Evolutionary conservation across 2,113 vertebrate genomes (phyloP).

Genomic region (Pachypanchax playfairii): DNA sequence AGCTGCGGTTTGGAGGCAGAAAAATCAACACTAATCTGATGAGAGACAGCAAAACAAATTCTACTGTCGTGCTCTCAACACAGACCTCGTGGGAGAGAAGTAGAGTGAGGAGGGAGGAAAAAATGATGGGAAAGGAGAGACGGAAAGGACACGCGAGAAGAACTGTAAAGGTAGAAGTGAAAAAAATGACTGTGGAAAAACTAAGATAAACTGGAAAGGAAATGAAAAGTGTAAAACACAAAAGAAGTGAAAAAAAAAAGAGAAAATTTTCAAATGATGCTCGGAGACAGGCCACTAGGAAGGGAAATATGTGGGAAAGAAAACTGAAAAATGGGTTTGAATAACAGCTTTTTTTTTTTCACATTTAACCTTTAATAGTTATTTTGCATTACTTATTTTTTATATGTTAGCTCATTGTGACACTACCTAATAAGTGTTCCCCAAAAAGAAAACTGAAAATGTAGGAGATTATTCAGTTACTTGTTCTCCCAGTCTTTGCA

Average conservation of each 20-base stretch:
- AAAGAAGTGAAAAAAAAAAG: background rate
- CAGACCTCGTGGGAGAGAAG: constrained; percentile 40
- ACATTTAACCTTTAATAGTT: background rate
- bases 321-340: constrained; percentile 5
- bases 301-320: background rate
- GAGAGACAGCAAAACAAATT: constrained; percentile 88
- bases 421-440: no score
- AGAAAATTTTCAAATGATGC: background rate
- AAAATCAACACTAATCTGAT: constrained; percentile 95
- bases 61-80: constrained; percentile 75
- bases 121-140: background rate
- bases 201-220: background rate
- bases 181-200: background rate
- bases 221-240: background rate
- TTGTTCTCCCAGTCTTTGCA: no score
- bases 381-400: no score
- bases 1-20: constrained; percentile 79
- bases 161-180: constrained; percentile 8
- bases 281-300: background rate
- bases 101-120: constrained; percentile 6
- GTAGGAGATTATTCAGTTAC: no score
- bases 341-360: background rate
- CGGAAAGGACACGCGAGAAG: background rate
- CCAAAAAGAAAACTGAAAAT: no score
- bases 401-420: background rate